Conservation (phyloP, 2,888 invertebrate species). For the Eubasilissa splendida region DNA sequence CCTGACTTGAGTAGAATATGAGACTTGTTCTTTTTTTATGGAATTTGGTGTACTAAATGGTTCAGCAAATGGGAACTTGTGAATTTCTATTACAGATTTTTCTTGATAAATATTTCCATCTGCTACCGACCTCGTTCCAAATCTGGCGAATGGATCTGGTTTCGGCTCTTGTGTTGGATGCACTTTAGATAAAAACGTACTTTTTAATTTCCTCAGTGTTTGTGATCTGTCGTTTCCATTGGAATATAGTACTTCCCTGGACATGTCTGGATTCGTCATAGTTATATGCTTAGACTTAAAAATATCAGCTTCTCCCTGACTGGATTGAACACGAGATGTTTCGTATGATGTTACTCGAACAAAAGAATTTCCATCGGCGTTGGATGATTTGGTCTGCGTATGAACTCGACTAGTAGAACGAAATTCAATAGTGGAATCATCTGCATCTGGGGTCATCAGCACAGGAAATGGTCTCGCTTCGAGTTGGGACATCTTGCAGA, state of each 20-base stretch:
- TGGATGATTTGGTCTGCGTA: slow-evolving; percentile 11
- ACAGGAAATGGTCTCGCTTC: neutral
- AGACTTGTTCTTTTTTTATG: slow-evolving; percentile 45
- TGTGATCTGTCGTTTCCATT: slow-evolving; percentile 38
- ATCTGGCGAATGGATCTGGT: slow-evolving; percentile 49
- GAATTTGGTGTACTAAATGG: slow-evolving; percentile 67
- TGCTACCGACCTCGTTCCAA: slow-evolving; percentile 36
- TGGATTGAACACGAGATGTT: slow-evolving; percentile 18
- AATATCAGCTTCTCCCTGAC: slow-evolving; percentile 31
- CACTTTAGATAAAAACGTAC: slow-evolving; percentile 36
- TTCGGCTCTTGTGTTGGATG: slow-evolving; percentile 24
- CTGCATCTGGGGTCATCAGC: neutral
- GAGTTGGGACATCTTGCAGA: slow-evolving; percentile 12
- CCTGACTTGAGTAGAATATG: slow-evolving; percentile 42
- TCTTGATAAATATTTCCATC: slow-evolving; percentile 65
- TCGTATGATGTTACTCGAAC: slow-evolving; percentile 38
- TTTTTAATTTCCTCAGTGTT: slow-evolving; percentile 42
- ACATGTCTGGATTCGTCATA: slow-evolving; percentile 35
- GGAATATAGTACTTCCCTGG: slow-evolving; percentile 27
- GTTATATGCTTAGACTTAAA: slow-evolving; percentile 32
- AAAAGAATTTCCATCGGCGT: slow-evolving; percentile 18
- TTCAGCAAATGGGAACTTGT: slow-evolving; percentile 72
- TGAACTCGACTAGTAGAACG: slow-evolving; percentile 35
- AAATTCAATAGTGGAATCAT: slow-evolving; percentile 28
- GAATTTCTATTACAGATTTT: slow-evolving; percentile 72